phyloP scores from a whole-genome alignment of 30 jellyfish, hydroid and myxozoan species.

The Nemopilema nomurai region DNA sequence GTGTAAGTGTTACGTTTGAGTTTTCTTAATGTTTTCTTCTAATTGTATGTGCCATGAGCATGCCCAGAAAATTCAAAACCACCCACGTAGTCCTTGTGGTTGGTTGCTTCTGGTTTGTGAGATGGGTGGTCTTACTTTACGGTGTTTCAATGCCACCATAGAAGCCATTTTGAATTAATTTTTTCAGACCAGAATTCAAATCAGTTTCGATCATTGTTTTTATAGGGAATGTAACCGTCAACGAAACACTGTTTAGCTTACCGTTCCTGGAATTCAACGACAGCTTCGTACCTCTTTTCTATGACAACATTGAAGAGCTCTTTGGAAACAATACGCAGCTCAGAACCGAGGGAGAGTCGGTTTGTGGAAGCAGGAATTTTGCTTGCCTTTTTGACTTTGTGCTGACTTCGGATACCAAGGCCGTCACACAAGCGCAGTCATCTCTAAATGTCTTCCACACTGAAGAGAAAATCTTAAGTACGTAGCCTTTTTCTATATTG shows the following conservation, averaged over 20 bases:
- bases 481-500: not conserved
- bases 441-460: conserved; percentile 5
- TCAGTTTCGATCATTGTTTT: not conserved
- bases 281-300: conserved; percentile 65
- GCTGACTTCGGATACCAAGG: conserved; percentile 36
- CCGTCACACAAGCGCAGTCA: conserved; percentile 41
- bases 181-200: no score
- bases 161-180: no score
- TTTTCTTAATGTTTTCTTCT: not conserved
- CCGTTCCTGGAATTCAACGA: conserved; percentile 33
- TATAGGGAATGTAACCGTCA: conserved; percentile 72
- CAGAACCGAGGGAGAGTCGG: conserved; percentile 7
- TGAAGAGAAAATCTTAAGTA: conserved; percentile 49
- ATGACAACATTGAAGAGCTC: conserved; percentile 22
- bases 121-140: no score
- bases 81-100: no score
- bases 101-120: no score
- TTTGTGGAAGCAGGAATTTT: conserved; percentile 51
- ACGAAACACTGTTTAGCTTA: conserved; percentile 45
- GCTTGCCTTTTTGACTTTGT: conserved; percentile 68
- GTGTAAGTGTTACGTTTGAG: conserved; percentile 35
- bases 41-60: not conserved
- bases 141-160: no score
- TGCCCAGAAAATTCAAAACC: not conserved
- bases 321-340: conserved; percentile 57